These are phyloP conservation scores for Euschistus heros DNA, from an alignment of 1,140 invertebrate genomes.

Conservation along the genomic window DNA sequence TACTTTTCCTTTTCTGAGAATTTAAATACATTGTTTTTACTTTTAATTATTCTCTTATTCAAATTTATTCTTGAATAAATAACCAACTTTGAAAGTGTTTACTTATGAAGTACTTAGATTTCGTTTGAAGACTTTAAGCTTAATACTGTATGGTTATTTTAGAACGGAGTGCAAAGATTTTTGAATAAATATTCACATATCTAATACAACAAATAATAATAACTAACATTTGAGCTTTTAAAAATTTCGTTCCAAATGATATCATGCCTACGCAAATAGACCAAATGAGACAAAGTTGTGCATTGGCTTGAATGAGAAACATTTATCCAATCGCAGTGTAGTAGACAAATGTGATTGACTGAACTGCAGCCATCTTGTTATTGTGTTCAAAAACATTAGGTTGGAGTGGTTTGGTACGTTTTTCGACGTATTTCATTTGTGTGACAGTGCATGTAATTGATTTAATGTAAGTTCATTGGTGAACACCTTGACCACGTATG, in stretches of 20 bases:
- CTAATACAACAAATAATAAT: too few species aligned
- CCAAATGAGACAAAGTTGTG: not conserved
- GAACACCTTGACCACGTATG: not conserved
- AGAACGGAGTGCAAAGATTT: too few species aligned
- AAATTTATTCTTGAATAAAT: too few species aligned
- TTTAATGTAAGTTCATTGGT: conserved; percentile 24
- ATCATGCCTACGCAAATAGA: conserved; percentile 12
- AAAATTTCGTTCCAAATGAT: not conserved
- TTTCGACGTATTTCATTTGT: conserved; percentile 21
- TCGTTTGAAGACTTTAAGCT: too few species aligned
- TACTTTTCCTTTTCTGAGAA: too few species aligned
- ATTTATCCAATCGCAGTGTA: not conserved
- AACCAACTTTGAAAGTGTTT: too few species aligned
- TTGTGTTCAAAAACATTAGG: conserved; percentile 30
- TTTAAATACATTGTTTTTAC: too few species aligned
- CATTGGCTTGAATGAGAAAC: not conserved
- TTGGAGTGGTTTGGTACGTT: conserved; percentile 24
- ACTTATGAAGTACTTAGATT: too few species aligned
- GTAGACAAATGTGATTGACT: not conserved
- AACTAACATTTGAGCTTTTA: too few species aligned
- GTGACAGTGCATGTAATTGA: conserved; percentile 20
- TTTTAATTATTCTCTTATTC: too few species aligned
- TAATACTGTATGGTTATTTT: too few species aligned
- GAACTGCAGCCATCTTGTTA: conserved; percentile 29
- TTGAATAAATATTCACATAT: too few species aligned